Base-by-base conservation (phyloP, 2,113 vertebrate species). In the Chiloscyllium plagiosum region DNA sequence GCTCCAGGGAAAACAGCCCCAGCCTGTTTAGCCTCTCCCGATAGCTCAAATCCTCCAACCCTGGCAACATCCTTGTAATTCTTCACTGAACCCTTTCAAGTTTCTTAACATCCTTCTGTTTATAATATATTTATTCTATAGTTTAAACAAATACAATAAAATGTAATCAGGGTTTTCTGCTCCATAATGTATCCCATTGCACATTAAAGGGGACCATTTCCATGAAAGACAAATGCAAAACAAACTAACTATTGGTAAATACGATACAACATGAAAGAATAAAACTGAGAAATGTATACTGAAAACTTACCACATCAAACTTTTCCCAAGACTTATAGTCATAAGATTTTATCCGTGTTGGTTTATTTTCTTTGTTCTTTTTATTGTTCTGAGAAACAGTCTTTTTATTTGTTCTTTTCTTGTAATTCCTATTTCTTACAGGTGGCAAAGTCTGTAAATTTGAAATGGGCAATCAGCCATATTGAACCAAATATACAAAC, bases 321-420 rank as follows among this genome's bases (percentile, higher is more conserved):
- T 98, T 99, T 96, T 98, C 98, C 99, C 99, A 99, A 3, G 98
- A 98, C 93, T 98, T 97, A 97, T 99, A 99, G 97, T 99, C 99
- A 0, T 97, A 98, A 13, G 98, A 98, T 96, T 98, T 99, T 96
- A 99, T 99, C 96, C 98, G 98, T 0, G 97, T 97, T 76, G 97
- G 97, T 96, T 98, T 97, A 72, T 97, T 98, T 89, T 97, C 96
- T 85, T 98, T 98, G 3, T 96, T 97, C 29, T 97, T 98, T 87
- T 97, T 97, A 7, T 96, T 96, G 50, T 97, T 98, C 33, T 97
- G 97, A 47, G 96, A 70, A 15, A 96, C 96, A 97, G 98, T 98
- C 95, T 96, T 96, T 96, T 97, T 98, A 96, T 96, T 97, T 96
- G 98, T 98, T 96, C 98, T 99, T 96, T 98, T 98, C 97, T 97